phyloP scores from a whole-genome alignment of 2,113 vertebrate species.

The Stercorarius parasiticus region DNA sequence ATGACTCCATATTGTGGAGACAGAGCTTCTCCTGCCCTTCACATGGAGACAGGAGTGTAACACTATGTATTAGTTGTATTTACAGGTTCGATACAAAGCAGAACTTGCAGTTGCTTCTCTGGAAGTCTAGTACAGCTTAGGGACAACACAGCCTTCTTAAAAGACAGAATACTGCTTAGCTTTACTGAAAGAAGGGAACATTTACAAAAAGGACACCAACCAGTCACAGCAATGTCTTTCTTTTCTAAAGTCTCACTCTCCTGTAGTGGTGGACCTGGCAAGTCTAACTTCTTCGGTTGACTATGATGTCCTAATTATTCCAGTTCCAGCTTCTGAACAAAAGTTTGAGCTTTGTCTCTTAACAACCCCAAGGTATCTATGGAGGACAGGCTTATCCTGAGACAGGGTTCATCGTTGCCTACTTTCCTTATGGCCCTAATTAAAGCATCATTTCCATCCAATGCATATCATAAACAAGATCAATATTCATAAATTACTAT shows the following conservation, averaged over 20 bases:
- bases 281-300: not conserved
- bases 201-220: not conserved
- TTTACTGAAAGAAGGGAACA: not conserved
- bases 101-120: not conserved
- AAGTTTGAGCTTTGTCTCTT: not conserved
- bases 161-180: not conserved
- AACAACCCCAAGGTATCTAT: not conserved
- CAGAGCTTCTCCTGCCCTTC: not conserved
- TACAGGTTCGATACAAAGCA: not conserved
- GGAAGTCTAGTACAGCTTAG: not conserved
- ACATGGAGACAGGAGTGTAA: not conserved
- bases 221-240: not conserved
- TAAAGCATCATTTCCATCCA: not conserved
- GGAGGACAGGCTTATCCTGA: not conserved
- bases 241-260: not conserved
- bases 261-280: not conserved
- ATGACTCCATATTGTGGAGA: not conserved
- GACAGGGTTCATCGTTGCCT: not conserved
- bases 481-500: not conserved
- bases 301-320: not conserved
- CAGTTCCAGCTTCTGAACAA: not conserved
- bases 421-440: not conserved
- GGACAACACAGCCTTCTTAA: not conserved
- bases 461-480: not conserved
- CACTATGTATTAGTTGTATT: not conserved